These are phyloP conservation scores for Collichthys lucidus DNA, from an alignment of 2,113 vertebrate species.

Conservation along the genomic window DNA sequence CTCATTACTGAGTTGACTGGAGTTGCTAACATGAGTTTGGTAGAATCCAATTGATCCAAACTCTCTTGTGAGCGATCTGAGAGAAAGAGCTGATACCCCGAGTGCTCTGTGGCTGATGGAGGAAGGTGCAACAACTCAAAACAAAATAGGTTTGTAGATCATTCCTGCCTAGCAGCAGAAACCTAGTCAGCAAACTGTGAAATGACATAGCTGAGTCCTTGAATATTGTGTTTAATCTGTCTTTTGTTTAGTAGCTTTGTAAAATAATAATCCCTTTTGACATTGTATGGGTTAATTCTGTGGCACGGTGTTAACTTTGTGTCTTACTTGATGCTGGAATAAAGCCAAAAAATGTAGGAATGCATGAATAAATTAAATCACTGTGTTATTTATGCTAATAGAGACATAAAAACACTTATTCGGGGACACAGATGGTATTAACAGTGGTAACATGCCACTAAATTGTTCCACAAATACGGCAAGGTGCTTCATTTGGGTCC, in stretches of 20 bases:
- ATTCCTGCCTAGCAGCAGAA: slow-evolving; percentile 40
- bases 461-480: no score
- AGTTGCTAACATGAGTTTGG: slow-evolving; percentile 42
- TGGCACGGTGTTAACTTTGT: slow-evolving; percentile 11
- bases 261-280: slow-evolving; percentile 65
- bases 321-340: slow-evolving; percentile 28
- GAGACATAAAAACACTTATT: background rate
- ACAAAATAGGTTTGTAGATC: slow-evolving; percentile 41
- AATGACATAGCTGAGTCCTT: slow-evolving; percentile 65
- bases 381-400: background rate
- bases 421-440: background rate
- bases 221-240: slow-evolving; percentile 48
- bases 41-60: slow-evolving; percentile 53
- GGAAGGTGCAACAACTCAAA: slow-evolving; percentile 34
- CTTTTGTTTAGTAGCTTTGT: slow-evolving; percentile 51
- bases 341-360: slow-evolving; percentile 15
- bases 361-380: slow-evolving; percentile 8
- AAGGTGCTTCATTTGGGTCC: background rate
- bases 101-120: slow-evolving; percentile 6
- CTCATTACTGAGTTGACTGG: slow-evolving; percentile 60
- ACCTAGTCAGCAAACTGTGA: slow-evolving; percentile 61
- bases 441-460: background rate
- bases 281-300: slow-evolving; percentile 61
- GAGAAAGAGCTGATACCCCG: slow-evolving; percentile 14
- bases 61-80: slow-evolving; percentile 37